Base-by-base conservation (phyloP, 2,113 vertebrate species). In the Dipodomys spectabilis region DNA sequence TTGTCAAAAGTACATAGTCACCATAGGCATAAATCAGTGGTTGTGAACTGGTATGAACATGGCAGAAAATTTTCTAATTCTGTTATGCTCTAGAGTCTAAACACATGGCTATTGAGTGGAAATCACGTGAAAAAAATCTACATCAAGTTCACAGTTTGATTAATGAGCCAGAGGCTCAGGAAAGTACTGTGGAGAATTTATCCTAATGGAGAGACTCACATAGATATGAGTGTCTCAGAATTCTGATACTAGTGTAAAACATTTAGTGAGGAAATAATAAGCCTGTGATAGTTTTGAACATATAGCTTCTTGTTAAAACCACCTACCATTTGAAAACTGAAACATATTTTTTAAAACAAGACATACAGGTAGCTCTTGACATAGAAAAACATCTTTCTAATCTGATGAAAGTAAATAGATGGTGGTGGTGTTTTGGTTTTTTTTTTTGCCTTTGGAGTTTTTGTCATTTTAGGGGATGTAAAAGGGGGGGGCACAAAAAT, bases 231-330 rank as follows among this genome's bases (percentile, higher is more conserved):
- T 85, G 87, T 62, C 65, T 86, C 60, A 86, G 91, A 45, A 62
- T 32, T 80, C 77, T 82, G 72, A 69, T 67, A 75, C 74, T 90
- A 19, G 57, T 5, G 9, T 13, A 19, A 90, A 82, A 78, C 1
- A 27, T 28, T 84, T 60, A 77, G 75, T 64, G 72, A 49, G 39
- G 35, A 88, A 92, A 82, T 0, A 90, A 88, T 32, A 71, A n/a
- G 65, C 27, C 69, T 75, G 19, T 80, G 78, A 92, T 22, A 49
- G 49, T 84, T 93, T 15, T 82, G 27, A 95, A 94, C 32, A 86
- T 28, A 88, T 53, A 73, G 39, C 65, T 94, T 93, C 91, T 49
- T 86, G n/a, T 77, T 93, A 92, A 94, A 94, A 83, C 62, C 83
- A 87, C 82, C 82, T 82, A 82, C 82, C 53, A 82, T 53, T 83